Percentiles rank a stretch among this genome's conserved stretches.
Evolutionary conservation across 1,140 invertebrate species (phyloP).

Genomic region (Drosophila repletoides): DNA sequence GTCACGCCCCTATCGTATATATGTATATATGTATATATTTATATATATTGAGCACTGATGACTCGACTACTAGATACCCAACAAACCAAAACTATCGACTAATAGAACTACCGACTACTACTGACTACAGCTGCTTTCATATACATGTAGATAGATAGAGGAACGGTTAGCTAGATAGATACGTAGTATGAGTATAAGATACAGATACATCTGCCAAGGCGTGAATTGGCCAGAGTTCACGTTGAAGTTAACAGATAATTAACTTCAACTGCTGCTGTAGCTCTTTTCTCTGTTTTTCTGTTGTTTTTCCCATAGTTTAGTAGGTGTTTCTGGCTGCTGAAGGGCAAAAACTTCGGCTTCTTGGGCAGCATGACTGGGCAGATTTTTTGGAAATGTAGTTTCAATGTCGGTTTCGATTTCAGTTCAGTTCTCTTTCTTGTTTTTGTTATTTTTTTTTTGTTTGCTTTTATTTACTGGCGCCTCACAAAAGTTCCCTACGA

Average conservation of each 20-base stretch:
- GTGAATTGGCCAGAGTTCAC: constrained; percentile 54
- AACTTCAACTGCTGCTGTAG: constrained; percentile 49
- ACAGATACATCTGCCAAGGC: constrained; percentile 39
- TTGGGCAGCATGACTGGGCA: constrained; percentile 52
- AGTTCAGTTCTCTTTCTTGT: constrained; percentile 6
- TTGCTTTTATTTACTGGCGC: constrained; percentile 46
- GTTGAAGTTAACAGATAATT: constrained; percentile 74
- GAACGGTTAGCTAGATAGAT: background rate
- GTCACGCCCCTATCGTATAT: constrained; percentile 34
- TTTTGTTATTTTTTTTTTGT: background rate
- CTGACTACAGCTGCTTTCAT: constrained; percentile 5
- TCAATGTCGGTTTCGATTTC: constrained; percentile 47
- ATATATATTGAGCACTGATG: constrained; percentile 31
- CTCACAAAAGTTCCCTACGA: constrained; percentile 24
- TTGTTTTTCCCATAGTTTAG: constrained; percentile 68
- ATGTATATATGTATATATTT: too few species aligned
- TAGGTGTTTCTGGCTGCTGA: constrained; percentile 54
- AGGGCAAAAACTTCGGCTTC: constrained; percentile 34
- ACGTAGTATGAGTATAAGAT: too few species aligned
- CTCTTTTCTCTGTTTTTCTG: constrained; percentile 13
- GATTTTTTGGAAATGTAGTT: constrained; percentile 20
- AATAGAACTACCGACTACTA: constrained; percentile 14
- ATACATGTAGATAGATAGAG: background rate
- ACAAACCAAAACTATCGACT: constrained; percentile 6
- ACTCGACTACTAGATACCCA: constrained; percentile 19